phyloP scores from a whole-genome alignment of 1,140 invertebrate genomes.

The Calephelis nemesis region DNA sequence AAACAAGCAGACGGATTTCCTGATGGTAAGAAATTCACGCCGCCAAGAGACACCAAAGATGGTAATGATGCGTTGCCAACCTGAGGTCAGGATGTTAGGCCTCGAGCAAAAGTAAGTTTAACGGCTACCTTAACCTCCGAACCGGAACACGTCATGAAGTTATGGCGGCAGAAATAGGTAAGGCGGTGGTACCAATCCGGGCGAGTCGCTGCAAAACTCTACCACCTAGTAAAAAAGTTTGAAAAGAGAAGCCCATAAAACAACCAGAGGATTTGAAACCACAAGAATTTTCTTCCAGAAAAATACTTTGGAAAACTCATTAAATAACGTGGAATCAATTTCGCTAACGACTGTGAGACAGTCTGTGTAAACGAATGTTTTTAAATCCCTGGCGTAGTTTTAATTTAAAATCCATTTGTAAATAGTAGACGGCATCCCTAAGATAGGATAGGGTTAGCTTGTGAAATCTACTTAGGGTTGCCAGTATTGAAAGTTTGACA shows the following conservation, averaged over 20 bases:
- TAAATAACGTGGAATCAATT: slow-evolving; percentile 20
- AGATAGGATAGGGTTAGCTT: not conserved
- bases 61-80: no score
- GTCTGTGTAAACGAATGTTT: slow-evolving; percentile 35
- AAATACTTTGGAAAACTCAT: slow-evolving; percentile 8
- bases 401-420: slow-evolving; percentile 45
- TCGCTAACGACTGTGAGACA: slow-evolving; percentile 28
- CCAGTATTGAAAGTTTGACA: not conserved
- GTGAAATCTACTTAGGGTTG: slow-evolving; percentile 11
- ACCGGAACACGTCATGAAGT: no score
- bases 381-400: slow-evolving; percentile 38
- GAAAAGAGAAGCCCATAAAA: not conserved
- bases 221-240: no score
- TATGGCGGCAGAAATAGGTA: no score
- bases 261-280: not conserved
- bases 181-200: no score
- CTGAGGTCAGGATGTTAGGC: no score
- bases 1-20: no score
- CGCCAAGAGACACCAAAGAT: no score
- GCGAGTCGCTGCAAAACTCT: no score
- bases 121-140: no score
- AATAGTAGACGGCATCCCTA: slow-evolving; percentile 16
- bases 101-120: no score
- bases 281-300: not conserved
- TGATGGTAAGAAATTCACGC: no score